These are phyloP conservation scores for Tetramorium simillimum DNA, from an alignment of 1,140 invertebrate genomes.

Conservation along the genomic window DNA sequence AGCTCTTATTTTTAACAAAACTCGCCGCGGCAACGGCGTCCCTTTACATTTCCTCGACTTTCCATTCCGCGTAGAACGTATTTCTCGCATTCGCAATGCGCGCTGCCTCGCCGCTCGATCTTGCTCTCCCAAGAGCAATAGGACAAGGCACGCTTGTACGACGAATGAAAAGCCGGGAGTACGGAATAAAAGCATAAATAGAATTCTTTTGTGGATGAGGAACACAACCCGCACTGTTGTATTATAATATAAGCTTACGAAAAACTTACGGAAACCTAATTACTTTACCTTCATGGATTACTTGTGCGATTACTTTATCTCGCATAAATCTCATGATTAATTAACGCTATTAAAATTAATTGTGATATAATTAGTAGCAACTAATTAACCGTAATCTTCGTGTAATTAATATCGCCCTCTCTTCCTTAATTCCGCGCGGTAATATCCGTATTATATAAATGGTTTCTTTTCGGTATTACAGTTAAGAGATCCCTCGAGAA, in stretches of 20 bases:
- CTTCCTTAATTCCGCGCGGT: not conserved
- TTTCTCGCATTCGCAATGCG: constrained; percentile 49
- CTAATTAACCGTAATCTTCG: constrained; percentile 5
- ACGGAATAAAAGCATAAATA: constrained; percentile 28
- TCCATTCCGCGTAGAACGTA: constrained; percentile 48
- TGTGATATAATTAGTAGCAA: not conserved
- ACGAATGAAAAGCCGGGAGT: constrained; percentile 45
- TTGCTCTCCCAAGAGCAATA: constrained; percentile 44
- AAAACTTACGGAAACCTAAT: not conserved
- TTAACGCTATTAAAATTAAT: not conserved
- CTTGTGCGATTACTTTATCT: not conserved
- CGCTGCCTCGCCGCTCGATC: constrained; percentile 34
- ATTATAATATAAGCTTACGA: constrained; percentile 1
- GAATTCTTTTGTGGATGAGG: not conserved
- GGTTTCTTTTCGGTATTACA: not conserved
- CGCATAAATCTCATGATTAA: constrained; percentile 15
- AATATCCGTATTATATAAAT: not conserved
- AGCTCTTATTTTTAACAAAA: constrained; percentile 63
- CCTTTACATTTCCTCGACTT: constrained; percentile 58
- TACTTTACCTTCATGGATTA: not conserved
- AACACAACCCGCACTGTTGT: not conserved
- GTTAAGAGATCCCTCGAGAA: not conserved
- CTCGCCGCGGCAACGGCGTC: constrained; percentile 37
- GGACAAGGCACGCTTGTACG: constrained; percentile 38
- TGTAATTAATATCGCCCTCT: not conserved